A percentile compares a stretch with the other conserved stretches of the same genome.
These are phyloP conservation scores for Narcine bancroftii DNA, from an alignment of 2,113 vertebrate genomes.

Conservation along the genomic window DNA sequence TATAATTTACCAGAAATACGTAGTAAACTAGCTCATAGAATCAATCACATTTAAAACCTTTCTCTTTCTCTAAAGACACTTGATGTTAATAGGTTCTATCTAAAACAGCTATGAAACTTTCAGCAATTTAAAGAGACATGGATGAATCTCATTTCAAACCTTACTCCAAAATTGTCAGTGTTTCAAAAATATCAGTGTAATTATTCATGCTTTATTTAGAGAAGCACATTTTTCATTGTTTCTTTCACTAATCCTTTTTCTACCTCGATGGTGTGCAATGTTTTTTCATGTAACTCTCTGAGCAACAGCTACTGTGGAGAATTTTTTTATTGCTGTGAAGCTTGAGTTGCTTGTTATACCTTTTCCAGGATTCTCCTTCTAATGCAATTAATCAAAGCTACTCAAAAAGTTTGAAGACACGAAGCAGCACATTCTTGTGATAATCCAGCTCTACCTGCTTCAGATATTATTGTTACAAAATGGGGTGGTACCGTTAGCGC, in stretches of 20 bases:
- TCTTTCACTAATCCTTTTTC: neutral
- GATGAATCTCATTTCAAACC: neutral
- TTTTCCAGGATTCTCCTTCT: neutral
- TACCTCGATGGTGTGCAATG: no score
- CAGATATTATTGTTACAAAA: neutral
- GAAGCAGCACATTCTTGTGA: neutral
- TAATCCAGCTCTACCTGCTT: neutral
- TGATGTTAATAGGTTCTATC: neutral
- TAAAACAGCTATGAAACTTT: constrained; percentile 1
- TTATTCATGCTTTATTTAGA: neutral
- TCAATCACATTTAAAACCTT: constrained; percentile 28
- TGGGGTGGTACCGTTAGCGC: no score
- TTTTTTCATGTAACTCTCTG: neutral
- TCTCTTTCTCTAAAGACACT: neutral
- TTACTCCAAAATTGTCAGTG: neutral
- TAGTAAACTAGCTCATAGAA: constrained; percentile 21
- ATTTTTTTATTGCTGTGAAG: neutral
- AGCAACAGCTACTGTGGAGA: neutral
- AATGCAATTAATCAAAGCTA: neutral
- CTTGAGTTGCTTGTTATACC: neutral
- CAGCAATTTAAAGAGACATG: neutral
- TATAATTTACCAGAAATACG: constrained; percentile 23
- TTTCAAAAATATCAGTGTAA: neutral
- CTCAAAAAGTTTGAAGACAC: neutral
- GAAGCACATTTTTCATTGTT: neutral